phyloP scores from a whole-genome alignment of 2,797 vertebrate species.

The Hozukius guyotensis region DNA sequence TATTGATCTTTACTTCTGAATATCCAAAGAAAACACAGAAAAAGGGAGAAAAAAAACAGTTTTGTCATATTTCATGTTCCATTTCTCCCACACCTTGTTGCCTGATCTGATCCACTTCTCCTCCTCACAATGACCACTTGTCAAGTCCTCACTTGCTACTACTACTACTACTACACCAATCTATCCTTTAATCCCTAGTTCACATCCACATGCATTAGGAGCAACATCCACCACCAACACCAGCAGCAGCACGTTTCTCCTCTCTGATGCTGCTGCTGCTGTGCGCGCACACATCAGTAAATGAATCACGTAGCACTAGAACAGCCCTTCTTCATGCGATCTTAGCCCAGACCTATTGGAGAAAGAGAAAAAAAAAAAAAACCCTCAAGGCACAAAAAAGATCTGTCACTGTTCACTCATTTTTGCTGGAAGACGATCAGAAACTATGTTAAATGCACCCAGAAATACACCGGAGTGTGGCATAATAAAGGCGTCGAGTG shows the following conservation, averaged over 20 bases:
- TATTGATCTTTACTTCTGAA: slow-evolving; percentile 55
- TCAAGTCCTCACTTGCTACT: slow-evolving; percentile 36
- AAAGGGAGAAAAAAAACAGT: background rate
- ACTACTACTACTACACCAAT: slow-evolving; percentile 29
- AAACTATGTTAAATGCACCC: slow-evolving; percentile 80
- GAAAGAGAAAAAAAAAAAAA: slow-evolving; percentile 31
- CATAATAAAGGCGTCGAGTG: slow-evolving; percentile 70
- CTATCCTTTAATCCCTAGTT: slow-evolving; percentile 60
- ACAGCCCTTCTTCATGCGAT: slow-evolving; percentile 84
- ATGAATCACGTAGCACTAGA: slow-evolving; percentile 84
- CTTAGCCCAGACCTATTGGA: slow-evolving; percentile 79
- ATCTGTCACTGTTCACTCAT: slow-evolving; percentile 84
- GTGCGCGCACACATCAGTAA: slow-evolving; percentile 82
- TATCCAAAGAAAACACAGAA: slow-evolving; percentile 33
- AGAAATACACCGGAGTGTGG: slow-evolving; percentile 66
- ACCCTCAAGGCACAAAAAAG: slow-evolving; percentile 60
- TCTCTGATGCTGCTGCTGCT: slow-evolving; percentile 46
- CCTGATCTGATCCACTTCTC: slow-evolving; percentile 35
- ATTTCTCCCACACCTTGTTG: slow-evolving; percentile 27
- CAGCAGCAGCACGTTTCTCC: slow-evolving; percentile 62
- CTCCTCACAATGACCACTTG: slow-evolving; percentile 60
- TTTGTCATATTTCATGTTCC: slow-evolving; percentile 48
- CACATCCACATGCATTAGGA: slow-evolving; percentile 73
- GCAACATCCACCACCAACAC: slow-evolving; percentile 53
- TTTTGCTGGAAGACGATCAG: slow-evolving; percentile 78